Conservation (phyloP, 2,113 vertebrate genomes). For the Pristiophorus japonicus region DNA sequence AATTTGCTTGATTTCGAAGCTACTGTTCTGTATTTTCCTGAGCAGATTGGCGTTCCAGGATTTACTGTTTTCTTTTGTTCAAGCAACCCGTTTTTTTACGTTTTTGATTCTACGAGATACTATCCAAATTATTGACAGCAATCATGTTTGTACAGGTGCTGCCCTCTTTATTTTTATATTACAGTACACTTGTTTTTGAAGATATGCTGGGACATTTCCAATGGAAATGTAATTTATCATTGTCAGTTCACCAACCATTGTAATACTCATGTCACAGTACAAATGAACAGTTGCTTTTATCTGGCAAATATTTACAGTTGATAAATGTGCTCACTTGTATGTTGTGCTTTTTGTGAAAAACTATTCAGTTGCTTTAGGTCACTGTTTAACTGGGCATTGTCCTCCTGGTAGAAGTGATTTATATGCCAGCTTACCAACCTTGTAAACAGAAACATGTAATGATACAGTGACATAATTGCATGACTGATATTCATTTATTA, state of each 20-base stretch:
- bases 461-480: not conserved
- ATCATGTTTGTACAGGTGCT: slow-evolving; percentile 15
- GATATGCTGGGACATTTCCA: not conserved
- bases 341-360: not conserved
- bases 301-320: slow-evolving; percentile 23
- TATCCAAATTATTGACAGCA: slow-evolving; percentile 8
- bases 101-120: not conserved
- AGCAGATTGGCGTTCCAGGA: not conserved
- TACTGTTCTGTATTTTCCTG: not conserved
- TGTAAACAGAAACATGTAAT: slow-evolving; percentile 1
- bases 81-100: not conserved
- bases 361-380: slow-evolving; percentile 10
- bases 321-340: slow-evolving; percentile 3
- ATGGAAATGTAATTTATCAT: slow-evolving; percentile 29
- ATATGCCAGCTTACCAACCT: not conserved
- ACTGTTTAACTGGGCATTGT: not conserved
- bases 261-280: slow-evolving; percentile 3
- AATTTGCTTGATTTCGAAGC: not conserved
- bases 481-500: not conserved
- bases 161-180: not conserved
- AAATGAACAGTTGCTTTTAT: slow-evolving; percentile 26
- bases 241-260: not conserved
- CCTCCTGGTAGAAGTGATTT: not conserved
- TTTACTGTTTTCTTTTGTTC: not conserved
- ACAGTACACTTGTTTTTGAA: not conserved